A percentile compares a stretch with the other conserved stretches of the same genome.
Evolutionary conservation across 2,113 vertebrate species (phyloP).

Genomic region (Eubucco bourcierii): DNA sequence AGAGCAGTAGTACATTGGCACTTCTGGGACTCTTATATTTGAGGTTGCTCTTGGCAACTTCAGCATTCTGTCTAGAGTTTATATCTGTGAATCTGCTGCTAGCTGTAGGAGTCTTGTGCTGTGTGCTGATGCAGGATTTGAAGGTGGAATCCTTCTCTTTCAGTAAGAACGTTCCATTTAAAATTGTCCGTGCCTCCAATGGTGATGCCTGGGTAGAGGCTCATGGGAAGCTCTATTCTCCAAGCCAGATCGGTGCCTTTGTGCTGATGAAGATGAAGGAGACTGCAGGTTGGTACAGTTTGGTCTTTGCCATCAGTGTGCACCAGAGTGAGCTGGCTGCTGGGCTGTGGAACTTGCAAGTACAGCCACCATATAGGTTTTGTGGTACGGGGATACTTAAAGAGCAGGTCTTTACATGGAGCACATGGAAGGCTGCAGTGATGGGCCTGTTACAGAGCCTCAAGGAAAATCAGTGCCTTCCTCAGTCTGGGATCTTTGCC

Average conservation of each 20-base stretch:
- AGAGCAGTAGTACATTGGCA: neutral
- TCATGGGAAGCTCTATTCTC: conserved; percentile 95
- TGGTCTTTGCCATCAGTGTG: neutral
- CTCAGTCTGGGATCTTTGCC: neutral
- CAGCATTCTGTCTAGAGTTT: neutral
- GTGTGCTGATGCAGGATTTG: neutral
- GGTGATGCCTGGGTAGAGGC: conserved; percentile 98
- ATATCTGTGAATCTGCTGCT: fast-evolving
- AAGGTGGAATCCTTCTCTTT: neutral
- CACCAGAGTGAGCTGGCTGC: neutral
- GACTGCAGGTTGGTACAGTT: conserved; percentile 85
- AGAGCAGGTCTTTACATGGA: fast-evolving
- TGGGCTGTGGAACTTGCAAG: neutral
- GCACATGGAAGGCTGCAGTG: too few species aligned
- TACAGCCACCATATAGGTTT: neutral
- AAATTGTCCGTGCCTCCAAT: conserved; percentile 95
- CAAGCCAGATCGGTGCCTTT: conserved; percentile 95
- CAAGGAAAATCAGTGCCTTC: neutral
- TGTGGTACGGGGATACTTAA: too few species aligned
- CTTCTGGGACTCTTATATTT: neutral
- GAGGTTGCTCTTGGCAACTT: neutral
- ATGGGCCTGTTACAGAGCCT: neutral
- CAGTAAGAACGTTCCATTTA: conserved; percentile 96
- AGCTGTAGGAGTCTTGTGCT: neutral
- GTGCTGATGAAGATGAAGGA: conserved; percentile 99